Evolutionary conservation across 2,113 vertebrate species (phyloP), one percentile per base, ranked within the genome.

Genomic region (Corythaixoides concolor): DNA sequence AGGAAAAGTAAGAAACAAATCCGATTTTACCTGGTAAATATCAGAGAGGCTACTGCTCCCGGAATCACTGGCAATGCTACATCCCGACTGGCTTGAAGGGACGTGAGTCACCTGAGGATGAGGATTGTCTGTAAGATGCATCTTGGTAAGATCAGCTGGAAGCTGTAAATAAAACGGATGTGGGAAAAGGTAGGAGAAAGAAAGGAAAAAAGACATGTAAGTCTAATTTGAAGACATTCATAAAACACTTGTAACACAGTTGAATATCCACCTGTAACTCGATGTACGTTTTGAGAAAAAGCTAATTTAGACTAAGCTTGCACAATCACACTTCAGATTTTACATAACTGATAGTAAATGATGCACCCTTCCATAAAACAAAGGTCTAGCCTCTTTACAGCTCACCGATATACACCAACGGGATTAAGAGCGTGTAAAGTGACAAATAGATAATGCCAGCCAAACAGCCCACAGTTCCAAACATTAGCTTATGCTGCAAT

Each of bases 41-140:
- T 99, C 99, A n/a, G 99, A 99, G 6, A 99, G 98, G 96, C 99
- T 99, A 98, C 99, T 99, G 97, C 99, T 99, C 88, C 99, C 99
- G 15, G 99, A 99, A 94, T 99, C 99, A 73, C 99, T 99, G 96
- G 99, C 99, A 50, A 99, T 99, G 93, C 99, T 99, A 97, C 99
- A 99, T 60, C 99, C 99, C 24, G 99, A 99, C 95, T 99, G 99
- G 98, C 99, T 99, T 22, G 99, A 98, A 52, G 99, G 98, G 91
- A 99, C 98, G 12, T 99, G 99, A 47, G 98, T 98, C 98, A 98
- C 98, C 98, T 99, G 99, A 47, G 98, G 98, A 86, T 99, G 99
- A 96, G 98, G 98, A 87, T 97, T 98, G 97, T 99, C 99, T 10
- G 99, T 98, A 73, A 99, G 98, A 81, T 99, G 99, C 99, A 99